Conservation (phyloP, 2,113 vertebrate species). For the Alethe diademata region DNA sequence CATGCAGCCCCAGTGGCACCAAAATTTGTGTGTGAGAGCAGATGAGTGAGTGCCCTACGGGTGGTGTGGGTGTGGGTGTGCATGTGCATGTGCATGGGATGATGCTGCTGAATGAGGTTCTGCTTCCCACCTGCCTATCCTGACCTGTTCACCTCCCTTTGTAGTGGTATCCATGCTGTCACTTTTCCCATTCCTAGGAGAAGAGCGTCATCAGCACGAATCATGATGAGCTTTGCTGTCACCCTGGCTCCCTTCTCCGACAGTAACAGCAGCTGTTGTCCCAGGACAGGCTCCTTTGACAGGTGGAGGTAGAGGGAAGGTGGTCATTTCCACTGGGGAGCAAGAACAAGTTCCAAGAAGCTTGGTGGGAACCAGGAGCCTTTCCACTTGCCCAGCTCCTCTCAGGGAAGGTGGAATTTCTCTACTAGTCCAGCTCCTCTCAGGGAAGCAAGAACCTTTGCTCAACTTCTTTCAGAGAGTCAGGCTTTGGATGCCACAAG, state of each 20-base stretch:
- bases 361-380: neutral
- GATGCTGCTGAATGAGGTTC: neutral
- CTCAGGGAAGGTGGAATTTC: no score
- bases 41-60: neutral
- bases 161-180: neutral
- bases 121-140: neutral
- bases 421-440: neutral
- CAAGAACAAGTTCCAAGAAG: neutral
- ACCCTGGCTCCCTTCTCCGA: fast-evolving
- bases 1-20: neutral
- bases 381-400: neutral
- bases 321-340: no score
- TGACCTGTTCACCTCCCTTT: fast-evolving
- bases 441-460: neutral
- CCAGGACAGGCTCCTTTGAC: neutral
- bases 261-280: neutral
- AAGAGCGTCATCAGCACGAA: neutral
- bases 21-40: neutral
- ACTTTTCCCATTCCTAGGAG: neutral
- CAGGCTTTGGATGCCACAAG: neutral
- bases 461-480: neutral
- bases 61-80: neutral
- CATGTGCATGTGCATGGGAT: neutral
- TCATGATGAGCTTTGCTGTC: neutral
- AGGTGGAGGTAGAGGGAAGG: neutral